A percentile compares a stretch with the other conserved stretches of the same genome.
phyloP scores from a whole-genome alignment of 1,140 invertebrate species.

The Bradysia coprophila region DNA sequence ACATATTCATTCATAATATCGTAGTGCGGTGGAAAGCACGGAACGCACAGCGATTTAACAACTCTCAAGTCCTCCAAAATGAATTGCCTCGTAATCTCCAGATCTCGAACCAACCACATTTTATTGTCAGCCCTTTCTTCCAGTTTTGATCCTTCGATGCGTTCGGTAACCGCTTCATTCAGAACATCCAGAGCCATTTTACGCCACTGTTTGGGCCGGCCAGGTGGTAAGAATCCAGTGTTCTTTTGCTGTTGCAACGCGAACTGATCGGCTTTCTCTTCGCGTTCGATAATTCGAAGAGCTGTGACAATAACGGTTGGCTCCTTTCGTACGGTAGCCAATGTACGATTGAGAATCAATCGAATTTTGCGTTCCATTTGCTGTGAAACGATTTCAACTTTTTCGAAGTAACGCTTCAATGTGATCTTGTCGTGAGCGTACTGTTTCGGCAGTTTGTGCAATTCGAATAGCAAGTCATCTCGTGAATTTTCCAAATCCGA shows the following conservation, averaged over 20 bases:
- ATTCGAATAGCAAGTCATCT: conserved; percentile 86
- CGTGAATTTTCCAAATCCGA: conserved; percentile 91
- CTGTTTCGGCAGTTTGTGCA: conserved; percentile 85
- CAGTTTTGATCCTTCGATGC: conserved; percentile 78
- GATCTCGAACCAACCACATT: conserved; percentile 77
- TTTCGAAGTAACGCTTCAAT: conserved; percentile 89
- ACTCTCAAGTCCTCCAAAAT: conserved; percentile 85
- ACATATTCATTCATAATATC: conserved; percentile 84
- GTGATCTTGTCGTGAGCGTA: conserved; percentile 73
- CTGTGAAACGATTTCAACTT: conserved; percentile 80
- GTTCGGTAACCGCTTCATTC: conserved; percentile 62
- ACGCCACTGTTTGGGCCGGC: conserved; percentile 84
- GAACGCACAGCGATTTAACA: conserved; percentile 79
- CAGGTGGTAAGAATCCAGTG: conserved; percentile 80
- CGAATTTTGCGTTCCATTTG: conserved; percentile 83
- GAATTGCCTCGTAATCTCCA: conserved; percentile 63
- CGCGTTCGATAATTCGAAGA: conserved; percentile 87
- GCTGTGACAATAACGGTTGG: conserved; percentile 93
- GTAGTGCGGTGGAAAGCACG: conserved; percentile 92
- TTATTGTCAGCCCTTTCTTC: conserved; percentile 84
- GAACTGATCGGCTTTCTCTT: conserved; percentile 79
- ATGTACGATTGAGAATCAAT: conserved; percentile 70
- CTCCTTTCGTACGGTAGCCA: conserved; percentile 88
- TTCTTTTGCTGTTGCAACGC: conserved; percentile 57
- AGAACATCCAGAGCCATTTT: conserved; percentile 70